These are phyloP conservation scores for Ibycter americanus DNA, from an alignment of 2,797 vertebrate species.

Conservation along the genomic window DNA sequence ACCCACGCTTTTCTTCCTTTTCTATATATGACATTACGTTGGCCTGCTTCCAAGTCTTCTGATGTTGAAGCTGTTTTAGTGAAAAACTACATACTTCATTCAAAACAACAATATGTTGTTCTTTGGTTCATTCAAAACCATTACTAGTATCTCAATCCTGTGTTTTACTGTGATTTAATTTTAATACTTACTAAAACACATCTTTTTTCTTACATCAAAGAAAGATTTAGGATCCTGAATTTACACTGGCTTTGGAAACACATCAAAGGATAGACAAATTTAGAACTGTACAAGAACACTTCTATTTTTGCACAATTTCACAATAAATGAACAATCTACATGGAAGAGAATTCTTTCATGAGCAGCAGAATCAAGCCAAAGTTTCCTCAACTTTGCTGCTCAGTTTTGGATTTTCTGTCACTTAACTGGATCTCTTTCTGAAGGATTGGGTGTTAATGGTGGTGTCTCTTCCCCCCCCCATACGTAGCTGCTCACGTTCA, in stretches of 20 bases:
- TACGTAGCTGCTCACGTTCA: accelerated
- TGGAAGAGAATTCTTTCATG: not conserved
- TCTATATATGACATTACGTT: not conserved
- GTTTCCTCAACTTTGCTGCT: not conserved
- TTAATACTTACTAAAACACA: not conserved
- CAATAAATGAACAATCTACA: not conserved
- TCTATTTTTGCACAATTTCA: not conserved
- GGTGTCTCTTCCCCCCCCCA: not conserved
- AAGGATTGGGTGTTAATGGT: not conserved
- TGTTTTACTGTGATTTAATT: not conserved
- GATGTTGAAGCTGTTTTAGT: not conserved
- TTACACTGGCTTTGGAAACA: not conserved
- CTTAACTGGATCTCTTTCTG: not conserved
- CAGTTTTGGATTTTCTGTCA: not conserved
- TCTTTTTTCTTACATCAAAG: not conserved
- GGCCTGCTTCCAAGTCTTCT: not conserved
- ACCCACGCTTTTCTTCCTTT: not conserved
- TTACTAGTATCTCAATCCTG: not conserved
- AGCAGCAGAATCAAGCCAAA: not conserved
- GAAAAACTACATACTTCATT: not conserved
- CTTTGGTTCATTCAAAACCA: not conserved
- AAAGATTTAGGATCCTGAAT: not conserved
- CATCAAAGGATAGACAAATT: not conserved
- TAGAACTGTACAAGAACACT: not conserved
- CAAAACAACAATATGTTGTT: not conserved